A percentile compares a stretch with the other conserved stretches of the same genome.
These are phyloP conservation scores for Pseudopodoces humilis DNA, from an alignment of 2,113 vertebrate species.

Conservation along the genomic window DNA sequence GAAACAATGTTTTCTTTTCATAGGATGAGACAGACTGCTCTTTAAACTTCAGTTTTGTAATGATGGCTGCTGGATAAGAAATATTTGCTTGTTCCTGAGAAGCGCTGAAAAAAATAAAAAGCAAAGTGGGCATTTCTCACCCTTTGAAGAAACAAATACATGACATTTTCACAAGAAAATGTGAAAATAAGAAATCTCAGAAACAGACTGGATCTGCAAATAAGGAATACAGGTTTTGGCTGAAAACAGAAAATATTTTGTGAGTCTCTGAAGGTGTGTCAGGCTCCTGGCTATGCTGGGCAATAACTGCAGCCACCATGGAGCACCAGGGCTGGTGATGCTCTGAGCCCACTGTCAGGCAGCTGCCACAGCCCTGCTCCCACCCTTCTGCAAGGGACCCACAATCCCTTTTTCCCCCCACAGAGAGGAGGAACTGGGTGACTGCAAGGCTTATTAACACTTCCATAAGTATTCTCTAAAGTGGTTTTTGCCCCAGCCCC, in stretches of 20 bases:
- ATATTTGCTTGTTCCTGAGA: neutral
- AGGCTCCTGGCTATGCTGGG: fast-evolving
- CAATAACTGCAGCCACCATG: fast-evolving
- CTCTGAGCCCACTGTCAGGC: neutral
- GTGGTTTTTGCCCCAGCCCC: neutral
- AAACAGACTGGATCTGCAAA: neutral
- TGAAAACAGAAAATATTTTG: neutral
- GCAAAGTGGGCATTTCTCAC: neutral
- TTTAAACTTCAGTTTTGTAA: neutral
- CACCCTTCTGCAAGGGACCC: neutral
- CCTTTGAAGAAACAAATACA: neutral
- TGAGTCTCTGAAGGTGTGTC: neutral
- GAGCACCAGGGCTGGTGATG: neutral
- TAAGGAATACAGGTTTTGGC: neutral
- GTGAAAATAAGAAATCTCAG: neutral
- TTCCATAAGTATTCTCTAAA: neutral
- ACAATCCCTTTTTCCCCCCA: neutral
- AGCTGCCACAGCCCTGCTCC: fast-evolving
- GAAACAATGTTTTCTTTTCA: neutral
- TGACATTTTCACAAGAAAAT: neutral
- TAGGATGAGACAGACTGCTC: neutral
- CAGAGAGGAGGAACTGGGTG: neutral
- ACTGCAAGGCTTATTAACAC: neutral
- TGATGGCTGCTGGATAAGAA: neutral
- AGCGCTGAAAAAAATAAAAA: neutral